Conservation (phyloP, 2,113 vertebrate genomes). For the Parotia lawesii region DNA sequence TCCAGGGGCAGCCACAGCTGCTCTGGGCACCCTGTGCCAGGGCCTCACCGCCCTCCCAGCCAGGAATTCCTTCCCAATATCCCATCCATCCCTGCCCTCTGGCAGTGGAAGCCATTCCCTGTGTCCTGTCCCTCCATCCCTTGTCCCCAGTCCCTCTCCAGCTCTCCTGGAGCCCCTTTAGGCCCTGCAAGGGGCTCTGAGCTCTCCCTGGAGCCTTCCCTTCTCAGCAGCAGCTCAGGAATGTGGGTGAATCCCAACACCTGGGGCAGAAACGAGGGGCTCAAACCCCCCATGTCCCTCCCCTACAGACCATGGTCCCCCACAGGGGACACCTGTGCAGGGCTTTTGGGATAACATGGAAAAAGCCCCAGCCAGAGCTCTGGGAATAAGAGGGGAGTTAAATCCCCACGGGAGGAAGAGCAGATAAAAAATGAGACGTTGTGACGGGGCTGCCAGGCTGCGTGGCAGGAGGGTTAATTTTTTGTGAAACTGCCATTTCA, state of each 20-base stretch:
- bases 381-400: not conserved
- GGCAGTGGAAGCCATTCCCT: not conserved
- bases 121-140: not conserved
- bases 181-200: not conserved
- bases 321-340: not conserved
- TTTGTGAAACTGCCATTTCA: slow-evolving; percentile 42
- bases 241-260: not conserved
- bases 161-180: not conserved
- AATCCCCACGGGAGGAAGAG: not conserved
- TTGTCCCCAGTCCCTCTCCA: not conserved
- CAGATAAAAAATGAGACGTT: slow-evolving; percentile 9
- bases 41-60: accelerated
- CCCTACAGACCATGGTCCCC: accelerated
- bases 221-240: not conserved
- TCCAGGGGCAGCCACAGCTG: not conserved
- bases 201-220: not conserved
- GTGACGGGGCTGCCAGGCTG: slow-evolving; percentile 42
- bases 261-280: not conserved
- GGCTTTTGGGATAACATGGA: not conserved
- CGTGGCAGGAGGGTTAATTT: slow-evolving; percentile 47
- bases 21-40: not conserved
- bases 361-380: not conserved
- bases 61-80: accelerated
- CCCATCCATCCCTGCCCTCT: not conserved
- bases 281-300: not conserved